Evolutionary conservation across 2,797 vertebrate genomes (phyloP).

Genomic region (Lateolabrax maculatus): DNA sequence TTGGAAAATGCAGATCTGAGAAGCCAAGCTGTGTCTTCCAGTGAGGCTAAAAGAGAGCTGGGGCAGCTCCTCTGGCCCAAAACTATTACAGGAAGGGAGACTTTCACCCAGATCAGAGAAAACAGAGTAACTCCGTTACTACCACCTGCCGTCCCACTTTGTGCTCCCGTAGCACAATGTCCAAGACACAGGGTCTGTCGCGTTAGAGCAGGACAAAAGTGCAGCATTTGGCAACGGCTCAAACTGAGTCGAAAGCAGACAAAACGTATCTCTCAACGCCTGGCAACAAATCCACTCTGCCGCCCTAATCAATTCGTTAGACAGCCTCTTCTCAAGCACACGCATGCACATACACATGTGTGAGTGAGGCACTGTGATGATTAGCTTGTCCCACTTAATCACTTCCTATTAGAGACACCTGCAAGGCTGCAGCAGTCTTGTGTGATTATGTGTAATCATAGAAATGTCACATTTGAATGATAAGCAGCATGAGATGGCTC

Average conservation of each 20-base stretch:
- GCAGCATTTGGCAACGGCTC: constrained; percentile 45
- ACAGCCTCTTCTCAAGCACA: constrained; percentile 40
- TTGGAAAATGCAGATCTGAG: constrained; percentile 51
- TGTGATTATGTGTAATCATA: constrained; percentile 78
- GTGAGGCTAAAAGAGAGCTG: constrained; percentile 18
- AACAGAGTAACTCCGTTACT: constrained; percentile 1
- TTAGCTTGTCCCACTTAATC: constrained; percentile 82
- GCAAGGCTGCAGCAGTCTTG: constrained; percentile 64
- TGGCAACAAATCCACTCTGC: constrained; percentile 72
- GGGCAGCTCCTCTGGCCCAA: not conserved
- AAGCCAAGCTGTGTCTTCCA: constrained; percentile 44
- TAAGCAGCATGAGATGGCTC: constrained; percentile 46
- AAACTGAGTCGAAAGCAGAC: constrained; percentile 52
- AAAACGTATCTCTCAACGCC: constrained; percentile 63
- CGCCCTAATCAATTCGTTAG: constrained; percentile 68
- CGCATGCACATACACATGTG: constrained; percentile 16
- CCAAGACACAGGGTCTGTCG: constrained; percentile 49
- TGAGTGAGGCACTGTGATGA: constrained; percentile 52
- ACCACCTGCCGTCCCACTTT: constrained; percentile 19
- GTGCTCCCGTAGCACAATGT: not conserved
- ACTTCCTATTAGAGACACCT: constrained; percentile 77
- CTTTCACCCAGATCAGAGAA: constrained; percentile 21
- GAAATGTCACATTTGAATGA: constrained; percentile 82
- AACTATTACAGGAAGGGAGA: constrained; percentile 13
- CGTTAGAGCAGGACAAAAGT: constrained; percentile 30